These are phyloP conservation scores for Rhopalosiphum padi DNA, from an alignment of 1,140 invertebrate species.

Conservation along the genomic window DNA sequence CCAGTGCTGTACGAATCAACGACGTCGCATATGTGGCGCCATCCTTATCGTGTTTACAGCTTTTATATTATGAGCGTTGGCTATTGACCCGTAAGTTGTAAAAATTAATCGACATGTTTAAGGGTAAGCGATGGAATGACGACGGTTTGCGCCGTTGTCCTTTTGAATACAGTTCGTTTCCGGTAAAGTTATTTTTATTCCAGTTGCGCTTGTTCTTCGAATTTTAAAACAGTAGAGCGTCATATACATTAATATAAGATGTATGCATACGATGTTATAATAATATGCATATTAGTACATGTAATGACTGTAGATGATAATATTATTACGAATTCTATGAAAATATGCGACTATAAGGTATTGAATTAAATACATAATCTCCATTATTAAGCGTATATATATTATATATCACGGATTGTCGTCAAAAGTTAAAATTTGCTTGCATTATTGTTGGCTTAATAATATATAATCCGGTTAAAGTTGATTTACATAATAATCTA, in stretches of 20 bases:
- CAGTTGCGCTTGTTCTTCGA: not conserved
- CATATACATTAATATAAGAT: not conserved
- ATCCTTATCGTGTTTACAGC: not conserved
- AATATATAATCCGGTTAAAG: not conserved
- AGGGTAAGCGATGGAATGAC: not conserved
- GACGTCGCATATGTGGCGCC: not conserved
- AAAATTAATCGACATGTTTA: conserved; percentile 24
- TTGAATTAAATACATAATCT: not conserved
- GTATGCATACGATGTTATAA: not conserved
- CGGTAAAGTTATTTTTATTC: conserved; percentile 8
- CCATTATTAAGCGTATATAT: not conserved
- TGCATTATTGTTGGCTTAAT: not conserved
- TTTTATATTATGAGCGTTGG: not conserved
- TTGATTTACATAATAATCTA: not conserved
- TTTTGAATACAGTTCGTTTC: not conserved
- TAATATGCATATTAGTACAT: not conserved
- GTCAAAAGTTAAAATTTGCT: not conserved
- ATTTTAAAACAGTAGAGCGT: not conserved
- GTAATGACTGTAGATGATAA: not conserved
- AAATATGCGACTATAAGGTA: not conserved
- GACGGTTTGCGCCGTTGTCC: not conserved
- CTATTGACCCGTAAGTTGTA: not conserved
- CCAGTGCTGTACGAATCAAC: not conserved
- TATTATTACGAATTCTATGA: not conserved
- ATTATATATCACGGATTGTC: not conserved